phyloP scores from a whole-genome alignment of 2,797 vertebrate species.

The Euthynnus affinis region DNA sequence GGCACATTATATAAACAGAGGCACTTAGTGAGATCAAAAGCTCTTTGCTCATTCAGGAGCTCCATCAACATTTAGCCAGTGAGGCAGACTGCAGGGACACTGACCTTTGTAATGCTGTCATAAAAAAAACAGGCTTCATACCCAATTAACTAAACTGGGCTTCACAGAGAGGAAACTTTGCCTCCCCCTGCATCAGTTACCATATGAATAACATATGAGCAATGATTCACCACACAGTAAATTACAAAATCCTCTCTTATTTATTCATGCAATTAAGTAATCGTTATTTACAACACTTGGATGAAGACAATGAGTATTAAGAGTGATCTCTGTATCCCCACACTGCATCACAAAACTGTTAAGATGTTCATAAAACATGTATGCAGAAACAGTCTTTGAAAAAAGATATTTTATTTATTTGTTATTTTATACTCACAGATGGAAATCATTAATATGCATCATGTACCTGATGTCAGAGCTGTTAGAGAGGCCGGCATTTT shows the following conservation, averaged over 20 bases:
- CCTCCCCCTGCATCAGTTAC: conserved; percentile 18
- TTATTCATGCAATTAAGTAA: conserved; percentile 29
- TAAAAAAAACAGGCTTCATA: conserved; percentile 30
- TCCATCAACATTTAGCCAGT: conserved; percentile 16
- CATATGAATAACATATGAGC: conserved; percentile 38
- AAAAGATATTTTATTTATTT: conserved; percentile 51
- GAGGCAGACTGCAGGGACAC: conserved; percentile 25
- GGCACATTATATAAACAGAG: conserved; percentile 52
- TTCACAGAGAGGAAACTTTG: conserved; percentile 41
- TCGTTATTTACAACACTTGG: conserved; percentile 31
- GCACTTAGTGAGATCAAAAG: conserved; percentile 63
- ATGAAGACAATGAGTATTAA: conserved; percentile 16
- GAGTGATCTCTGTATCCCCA: conserved; percentile 5
- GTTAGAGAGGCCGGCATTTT: conserved; percentile 65
- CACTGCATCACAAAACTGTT: conserved; percentile 9
- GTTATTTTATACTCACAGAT: conserved; percentile 66
- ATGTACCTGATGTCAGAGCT: conserved; percentile 65
- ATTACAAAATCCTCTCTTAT: conserved; percentile 4
- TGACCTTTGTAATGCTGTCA: conserved; percentile 48
- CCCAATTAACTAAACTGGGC: conserved; percentile 34
- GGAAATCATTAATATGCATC: conserved; percentile 81
- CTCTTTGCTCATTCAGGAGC: conserved; percentile 51
- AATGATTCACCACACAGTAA: conserved; percentile 18
- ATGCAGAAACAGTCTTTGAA: conserved; percentile 30
- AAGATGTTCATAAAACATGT: conserved; percentile 6